Conservation (phyloP, 2,888 invertebrate species). For the Nudaria mundana region DNA sequence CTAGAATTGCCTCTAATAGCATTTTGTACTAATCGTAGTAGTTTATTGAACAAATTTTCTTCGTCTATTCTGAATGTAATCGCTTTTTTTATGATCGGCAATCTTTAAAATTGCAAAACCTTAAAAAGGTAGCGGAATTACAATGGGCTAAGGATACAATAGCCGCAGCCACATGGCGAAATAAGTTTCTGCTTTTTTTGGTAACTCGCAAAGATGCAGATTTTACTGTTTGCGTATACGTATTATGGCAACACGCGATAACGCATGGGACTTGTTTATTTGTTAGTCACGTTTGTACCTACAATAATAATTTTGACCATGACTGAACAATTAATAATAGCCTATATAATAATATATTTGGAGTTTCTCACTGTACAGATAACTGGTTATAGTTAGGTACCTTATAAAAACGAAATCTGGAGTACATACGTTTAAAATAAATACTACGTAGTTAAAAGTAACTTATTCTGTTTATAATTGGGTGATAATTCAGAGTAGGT, state of each 20-base stretch:
- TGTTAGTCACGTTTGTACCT: slow-evolving; percentile 16
- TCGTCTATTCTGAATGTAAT: slow-evolving; percentile 59
- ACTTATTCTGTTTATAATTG: no score
- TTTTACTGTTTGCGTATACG: slow-evolving; percentile 59
- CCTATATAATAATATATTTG: no score
- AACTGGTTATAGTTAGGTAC: no score
- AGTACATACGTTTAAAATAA: no score
- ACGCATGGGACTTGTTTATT: slow-evolving; percentile 33
- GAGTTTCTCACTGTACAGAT: no score
- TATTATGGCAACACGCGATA: slow-evolving; percentile 51
- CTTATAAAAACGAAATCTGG: no score
- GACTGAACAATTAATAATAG: no score
- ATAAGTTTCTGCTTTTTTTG: slow-evolving; percentile 56
- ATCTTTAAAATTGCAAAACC: slow-evolving; percentile 59
- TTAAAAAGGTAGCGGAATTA: slow-evolving; percentile 60
- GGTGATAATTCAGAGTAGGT: no score
- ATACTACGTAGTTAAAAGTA: no score
- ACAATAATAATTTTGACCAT: slow-evolving; percentile 14
- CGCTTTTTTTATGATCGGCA: slow-evolving; percentile 62
- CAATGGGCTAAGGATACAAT: slow-evolving; percentile 71
- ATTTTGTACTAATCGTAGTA: slow-evolving; percentile 28
- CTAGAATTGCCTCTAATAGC: slow-evolving; percentile 23
- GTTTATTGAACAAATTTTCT: slow-evolving; percentile 58
- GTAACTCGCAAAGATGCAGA: slow-evolving; percentile 59
- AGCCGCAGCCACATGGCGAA: slow-evolving; percentile 63